phyloP scores from a whole-genome alignment of 2,113 vertebrate genomes.

The Rhynchomys soricoides region DNA sequence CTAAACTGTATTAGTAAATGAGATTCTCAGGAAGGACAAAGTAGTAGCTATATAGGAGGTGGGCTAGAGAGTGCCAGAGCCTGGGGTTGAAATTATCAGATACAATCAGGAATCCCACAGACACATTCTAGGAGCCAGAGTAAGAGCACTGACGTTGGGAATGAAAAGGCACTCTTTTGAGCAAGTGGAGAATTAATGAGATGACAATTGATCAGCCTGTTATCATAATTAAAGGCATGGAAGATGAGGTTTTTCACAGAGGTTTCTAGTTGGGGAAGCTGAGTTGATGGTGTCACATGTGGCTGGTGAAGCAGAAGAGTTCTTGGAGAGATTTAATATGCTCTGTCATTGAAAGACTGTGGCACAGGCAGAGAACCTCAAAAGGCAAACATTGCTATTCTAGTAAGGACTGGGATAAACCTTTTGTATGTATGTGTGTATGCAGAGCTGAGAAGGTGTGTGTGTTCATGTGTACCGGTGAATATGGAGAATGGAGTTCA shows the following conservation, averaged over 20 bases:
- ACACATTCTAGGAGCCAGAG: background rate
- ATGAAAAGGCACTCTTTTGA: slow-evolving; percentile 13
- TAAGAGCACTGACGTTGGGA: background rate
- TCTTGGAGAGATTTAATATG: background rate
- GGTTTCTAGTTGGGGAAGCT: slow-evolving; percentile 33
- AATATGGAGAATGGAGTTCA: background rate
- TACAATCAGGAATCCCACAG: background rate
- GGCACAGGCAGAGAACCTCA: background rate
- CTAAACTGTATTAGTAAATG: background rate
- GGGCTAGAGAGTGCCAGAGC: background rate
- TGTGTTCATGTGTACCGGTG: background rate
- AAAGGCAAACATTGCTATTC: background rate
- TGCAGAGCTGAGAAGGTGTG: background rate
- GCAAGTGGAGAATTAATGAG: slow-evolving; percentile 46
- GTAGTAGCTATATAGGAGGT: background rate
- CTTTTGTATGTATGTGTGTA: background rate
- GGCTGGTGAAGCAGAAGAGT: background rate
- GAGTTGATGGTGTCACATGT: background rate
- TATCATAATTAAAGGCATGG: background rate
- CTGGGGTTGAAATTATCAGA: background rate
- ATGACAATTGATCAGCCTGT: slow-evolving; percentile 34
- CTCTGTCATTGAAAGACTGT: background rate
- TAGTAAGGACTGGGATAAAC: background rate
- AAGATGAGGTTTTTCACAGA: slow-evolving; percentile 30
- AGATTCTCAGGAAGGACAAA: background rate